Evolutionary conservation across 2,797 vertebrate genomes (phyloP).

Genomic region (Hozukius guyotensis): DNA sequence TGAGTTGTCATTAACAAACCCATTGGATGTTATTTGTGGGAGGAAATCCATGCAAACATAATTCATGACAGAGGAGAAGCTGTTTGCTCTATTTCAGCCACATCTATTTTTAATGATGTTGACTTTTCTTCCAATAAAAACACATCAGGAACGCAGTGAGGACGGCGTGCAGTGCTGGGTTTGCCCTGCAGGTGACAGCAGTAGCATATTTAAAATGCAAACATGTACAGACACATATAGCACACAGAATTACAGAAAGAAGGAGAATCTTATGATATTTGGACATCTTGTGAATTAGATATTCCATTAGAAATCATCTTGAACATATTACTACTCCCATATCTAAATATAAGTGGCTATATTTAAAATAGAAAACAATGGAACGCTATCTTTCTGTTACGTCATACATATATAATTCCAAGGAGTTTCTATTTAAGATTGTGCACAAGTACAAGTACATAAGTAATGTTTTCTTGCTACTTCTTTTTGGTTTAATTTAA

Average conservation of each 20-base stretch:
- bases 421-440: too few relatives aligned
- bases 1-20: constrained; percentile 25
- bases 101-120: constrained; percentile 67
- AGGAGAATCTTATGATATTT: not conserved
- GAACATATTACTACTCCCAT: too few relatives aligned
- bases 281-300: not conserved
- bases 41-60: constrained; percentile 40
- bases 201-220: constrained; percentile 47
- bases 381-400: too few relatives aligned
- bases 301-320: not conserved
- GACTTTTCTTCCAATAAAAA: constrained; percentile 27
- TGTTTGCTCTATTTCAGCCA: constrained; percentile 45
- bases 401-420: too few relatives aligned
- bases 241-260: not conserved
- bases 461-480: too few relatives aligned
- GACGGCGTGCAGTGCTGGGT: constrained; percentile 37
- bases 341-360: too few relatives aligned
- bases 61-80: constrained; percentile 38
- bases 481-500: too few relatives aligned
- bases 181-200: constrained; percentile 74
- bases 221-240: not conserved
- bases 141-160: not conserved
- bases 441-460: too few relatives aligned
- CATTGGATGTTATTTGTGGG: constrained; percentile 22
- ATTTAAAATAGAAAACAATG: too few relatives aligned